Evolutionary conservation across 2,797 vertebrate species (phyloP).

Genomic region (Clarias laeviceps): DNA sequence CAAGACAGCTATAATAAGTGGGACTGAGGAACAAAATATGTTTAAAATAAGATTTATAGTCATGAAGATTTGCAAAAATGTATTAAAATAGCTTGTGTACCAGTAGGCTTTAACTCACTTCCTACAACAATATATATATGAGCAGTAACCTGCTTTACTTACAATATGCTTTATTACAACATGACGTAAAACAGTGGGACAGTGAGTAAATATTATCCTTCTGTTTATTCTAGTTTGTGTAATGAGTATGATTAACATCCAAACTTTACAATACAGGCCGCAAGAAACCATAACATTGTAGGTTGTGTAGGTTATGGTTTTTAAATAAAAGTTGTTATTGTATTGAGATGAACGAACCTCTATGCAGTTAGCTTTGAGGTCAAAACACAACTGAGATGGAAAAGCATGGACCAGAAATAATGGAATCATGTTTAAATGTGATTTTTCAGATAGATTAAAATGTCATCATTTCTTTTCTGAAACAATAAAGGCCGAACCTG

Average conservation of each 20-base stretch:
- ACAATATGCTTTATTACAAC: neutral
- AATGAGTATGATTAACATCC: neutral
- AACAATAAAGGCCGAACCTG: neutral
- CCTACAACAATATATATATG: neutral
- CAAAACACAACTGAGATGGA: neutral
- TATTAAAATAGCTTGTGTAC: neutral
- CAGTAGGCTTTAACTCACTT: neutral
- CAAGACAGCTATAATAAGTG: too few species aligned
- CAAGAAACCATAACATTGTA: neutral
- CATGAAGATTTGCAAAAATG: neutral
- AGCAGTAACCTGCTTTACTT: neutral
- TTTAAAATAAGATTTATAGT: neutral
- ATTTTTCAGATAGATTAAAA: neutral
- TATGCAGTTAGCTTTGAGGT: neutral
- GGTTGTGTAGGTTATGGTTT: neutral
- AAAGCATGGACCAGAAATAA: neutral
- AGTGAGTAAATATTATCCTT: neutral
- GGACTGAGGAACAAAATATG: too few species aligned
- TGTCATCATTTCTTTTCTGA: neutral
- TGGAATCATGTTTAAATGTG: neutral
- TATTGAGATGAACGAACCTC: neutral
- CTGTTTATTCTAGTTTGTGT: constrained; percentile 4
- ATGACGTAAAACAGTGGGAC: neutral
- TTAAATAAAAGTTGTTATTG: neutral
- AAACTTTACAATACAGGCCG: neutral